These are phyloP conservation scores for Actinernus sp. DNA, from an alignment of 92 coral and sea anemone genomes.

Conservation along the genomic window DNA sequence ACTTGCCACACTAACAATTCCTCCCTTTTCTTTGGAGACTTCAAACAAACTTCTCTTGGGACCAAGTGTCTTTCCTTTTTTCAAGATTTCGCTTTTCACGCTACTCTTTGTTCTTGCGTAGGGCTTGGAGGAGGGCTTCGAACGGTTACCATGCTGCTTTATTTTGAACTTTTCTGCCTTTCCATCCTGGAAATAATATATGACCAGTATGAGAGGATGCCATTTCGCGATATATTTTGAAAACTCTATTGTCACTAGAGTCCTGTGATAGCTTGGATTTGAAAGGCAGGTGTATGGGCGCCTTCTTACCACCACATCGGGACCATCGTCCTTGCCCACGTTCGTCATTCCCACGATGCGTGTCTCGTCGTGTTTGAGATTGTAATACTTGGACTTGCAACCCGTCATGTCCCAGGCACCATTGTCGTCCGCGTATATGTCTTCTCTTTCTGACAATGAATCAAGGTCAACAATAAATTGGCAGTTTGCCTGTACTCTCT, in stretches of 20 bases:
- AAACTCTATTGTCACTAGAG: background rate
- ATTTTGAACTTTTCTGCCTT: background rate
- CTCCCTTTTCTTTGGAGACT: constrained; percentile 6
- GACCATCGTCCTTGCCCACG: background rate
- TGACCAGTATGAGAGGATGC: constrained; percentile 10
- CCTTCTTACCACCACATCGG: constrained; percentile 23
- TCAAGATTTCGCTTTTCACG: background rate
- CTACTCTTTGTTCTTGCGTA: constrained; percentile 3
- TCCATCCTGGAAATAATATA: constrained; percentile 17
- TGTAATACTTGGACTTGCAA: constrained; percentile 16
- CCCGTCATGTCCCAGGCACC: constrained; percentile 22
- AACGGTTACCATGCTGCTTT: constrained; percentile 8
- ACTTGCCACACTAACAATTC: constrained; percentile 4
- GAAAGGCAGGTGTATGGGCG: constrained; percentile 4
- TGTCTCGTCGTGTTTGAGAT: background rate
- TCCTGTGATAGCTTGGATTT: background rate
- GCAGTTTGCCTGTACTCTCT: constrained; percentile 5
- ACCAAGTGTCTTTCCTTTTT: constrained; percentile 1
- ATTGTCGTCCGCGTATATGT: constrained; percentile 15
- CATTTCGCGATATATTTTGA: constrained; percentile 1
- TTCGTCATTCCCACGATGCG: background rate
- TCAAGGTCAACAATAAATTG: constrained; percentile 1
- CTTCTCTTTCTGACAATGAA: constrained; percentile 9
- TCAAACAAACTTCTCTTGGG: constrained; percentile 13
- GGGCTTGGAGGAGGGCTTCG: background rate